These are phyloP conservation scores for Lydus trimaculatus DNA, from an alignment of 2,888 invertebrate genomes.

Conservation along the genomic window DNA sequence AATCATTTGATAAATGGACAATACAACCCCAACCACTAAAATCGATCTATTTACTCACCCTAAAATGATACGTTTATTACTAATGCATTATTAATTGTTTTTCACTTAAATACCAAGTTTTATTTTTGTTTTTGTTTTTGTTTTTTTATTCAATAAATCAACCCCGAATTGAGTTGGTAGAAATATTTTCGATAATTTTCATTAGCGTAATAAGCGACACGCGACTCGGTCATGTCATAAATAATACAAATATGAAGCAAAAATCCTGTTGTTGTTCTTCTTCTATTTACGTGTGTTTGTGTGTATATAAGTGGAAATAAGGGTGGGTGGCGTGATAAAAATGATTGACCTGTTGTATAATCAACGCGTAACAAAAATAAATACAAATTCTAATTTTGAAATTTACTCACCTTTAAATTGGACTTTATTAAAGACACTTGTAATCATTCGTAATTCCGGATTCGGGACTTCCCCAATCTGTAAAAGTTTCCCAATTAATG, in stretches of 20 bases:
- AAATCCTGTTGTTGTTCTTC: neutral
- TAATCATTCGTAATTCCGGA: constrained; percentile 84
- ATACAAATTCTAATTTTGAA: neutral
- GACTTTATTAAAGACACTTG: constrained; percentile 87
- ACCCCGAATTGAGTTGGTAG: neutral
- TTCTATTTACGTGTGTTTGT: neutral
- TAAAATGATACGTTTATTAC: constrained; percentile 30
- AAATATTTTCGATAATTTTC: constrained; percentile 30
- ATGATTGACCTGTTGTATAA: constrained; percentile 45
- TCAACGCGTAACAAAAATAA: constrained; percentile 20
- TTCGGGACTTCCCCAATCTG: constrained; percentile 89
- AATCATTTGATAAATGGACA: constrained; percentile 46
- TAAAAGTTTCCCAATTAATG: constrained; percentile 46
- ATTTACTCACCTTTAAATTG: constrained; percentile 77
- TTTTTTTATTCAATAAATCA: neutral
- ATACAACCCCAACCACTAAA: neutral
- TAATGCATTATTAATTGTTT: neutral
- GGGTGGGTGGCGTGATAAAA: constrained; percentile 43
- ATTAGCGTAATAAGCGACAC: constrained; percentile 44
- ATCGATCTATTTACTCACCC: constrained; percentile 13
- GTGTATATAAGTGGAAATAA: constrained; percentile 29
- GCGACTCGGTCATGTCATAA: constrained; percentile 48
- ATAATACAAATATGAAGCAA: constrained; percentile 40
- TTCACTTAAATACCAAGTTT: constrained; percentile 21
- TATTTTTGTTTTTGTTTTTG: constrained; percentile 40